Conservation (phyloP, 35 echinoderm and acorn worm species). For the Ophiothrix spiculata region DNA sequence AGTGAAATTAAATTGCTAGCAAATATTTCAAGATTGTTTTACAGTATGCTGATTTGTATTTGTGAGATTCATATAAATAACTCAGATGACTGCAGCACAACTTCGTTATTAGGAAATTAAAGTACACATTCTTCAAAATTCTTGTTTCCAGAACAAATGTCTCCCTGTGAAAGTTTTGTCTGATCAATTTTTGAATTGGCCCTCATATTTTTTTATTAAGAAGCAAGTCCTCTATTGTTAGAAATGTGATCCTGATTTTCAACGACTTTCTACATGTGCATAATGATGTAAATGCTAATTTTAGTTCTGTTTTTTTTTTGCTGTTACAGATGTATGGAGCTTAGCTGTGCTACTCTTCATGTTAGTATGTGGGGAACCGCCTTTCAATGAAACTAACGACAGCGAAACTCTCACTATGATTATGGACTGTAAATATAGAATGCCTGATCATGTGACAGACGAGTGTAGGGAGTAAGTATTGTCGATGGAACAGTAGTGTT, state of each 20-base stretch:
- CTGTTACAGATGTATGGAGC: constrained; percentile 90
- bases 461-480: constrained; percentile 77
- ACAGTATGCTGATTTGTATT: too few relatives aligned
- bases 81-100: too few relatives aligned
- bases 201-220: too few relatives aligned
- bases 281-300: too few relatives aligned
- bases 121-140: too few relatives aligned
- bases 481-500: neutral
- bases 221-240: too few relatives aligned
- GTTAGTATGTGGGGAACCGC: constrained; percentile 87
- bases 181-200: too few relatives aligned
- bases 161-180: neutral
- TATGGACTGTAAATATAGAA: constrained; percentile 89
- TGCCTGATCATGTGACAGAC: constrained; percentile 77
- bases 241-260: neutral
- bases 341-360: constrained; percentile 90
- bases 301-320: constrained; percentile 13
- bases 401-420: constrained; percentile 99
- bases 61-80: too few relatives aligned
- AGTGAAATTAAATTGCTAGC: too few relatives aligned
- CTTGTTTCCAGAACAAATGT: neutral
- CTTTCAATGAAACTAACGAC: constrained; percentile 98
- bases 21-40: too few relatives aligned
- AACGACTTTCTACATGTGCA: too few relatives aligned
- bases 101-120: too few relatives aligned